Evolutionary conservation across 2,888 invertebrate genomes (phyloP).

Genomic region (Drosophila greeni): DNA sequence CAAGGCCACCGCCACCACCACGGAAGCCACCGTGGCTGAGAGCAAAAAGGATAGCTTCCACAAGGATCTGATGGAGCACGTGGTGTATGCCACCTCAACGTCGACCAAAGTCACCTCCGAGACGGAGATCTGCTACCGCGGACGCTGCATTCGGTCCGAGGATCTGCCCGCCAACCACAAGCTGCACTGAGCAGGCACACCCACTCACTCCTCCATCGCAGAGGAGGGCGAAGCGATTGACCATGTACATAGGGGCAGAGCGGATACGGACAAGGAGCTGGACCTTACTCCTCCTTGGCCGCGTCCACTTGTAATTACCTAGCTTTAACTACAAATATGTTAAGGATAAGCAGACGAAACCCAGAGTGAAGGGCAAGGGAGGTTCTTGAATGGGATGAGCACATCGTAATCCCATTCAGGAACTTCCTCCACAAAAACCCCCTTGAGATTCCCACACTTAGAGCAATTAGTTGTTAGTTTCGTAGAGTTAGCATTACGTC

Average conservation of each 20-base stretch:
- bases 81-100: conserved; percentile 82
- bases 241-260: conserved; percentile 60
- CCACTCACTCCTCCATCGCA: conserved; percentile 11
- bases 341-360: conserved; percentile 40
- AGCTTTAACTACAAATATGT: conserved; percentile 67
- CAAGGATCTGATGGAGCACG: conserved; percentile 78
- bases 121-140: conserved; percentile 93
- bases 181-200: conserved; percentile 66
- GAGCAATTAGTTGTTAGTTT: conserved; percentile 42
- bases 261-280: conserved; percentile 14
- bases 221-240: conserved; percentile 16
- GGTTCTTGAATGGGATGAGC: conserved; percentile 4
- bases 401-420: conserved; percentile 10
- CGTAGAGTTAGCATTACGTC: conserved; percentile 44
- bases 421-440: conserved; percentile 2
- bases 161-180: conserved; percentile 77
- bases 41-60: conserved; percentile 71
- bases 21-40: conserved; percentile 46
- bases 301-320: conserved; percentile 64
- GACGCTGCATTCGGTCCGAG: conserved; percentile 87
- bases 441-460: conserved; percentile 20
- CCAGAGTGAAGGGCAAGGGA: neutral
- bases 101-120: conserved; percentile 91
- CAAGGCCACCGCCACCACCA: conserved; percentile 35
- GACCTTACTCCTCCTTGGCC: conserved; percentile 15